Base-by-base conservation (phyloP, 1,140 invertebrate genomes). In the Meloidogyne hapla region DNA sequence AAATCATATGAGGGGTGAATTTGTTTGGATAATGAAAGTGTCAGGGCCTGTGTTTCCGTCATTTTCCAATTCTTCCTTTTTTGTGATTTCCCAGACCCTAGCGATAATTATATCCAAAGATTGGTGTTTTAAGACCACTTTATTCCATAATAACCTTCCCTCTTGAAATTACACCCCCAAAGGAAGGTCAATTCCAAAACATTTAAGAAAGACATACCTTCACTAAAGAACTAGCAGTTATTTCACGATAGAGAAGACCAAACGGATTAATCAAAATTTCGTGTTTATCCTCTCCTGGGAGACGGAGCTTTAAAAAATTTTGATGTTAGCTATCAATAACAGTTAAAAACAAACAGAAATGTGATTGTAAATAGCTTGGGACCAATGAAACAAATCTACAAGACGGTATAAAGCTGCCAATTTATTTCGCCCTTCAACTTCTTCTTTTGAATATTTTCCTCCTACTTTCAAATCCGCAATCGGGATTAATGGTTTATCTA, bases 401-500 rank as follows among this genome's bases (percentile, higher is more conserved):
- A 99, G 89, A 87, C 96, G 92, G 89, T 95, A 99, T 6, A 95
- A 91, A n/a, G 95, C 91, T 15, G 96, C 95, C 79, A 98, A 88
- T 90, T 99, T 99, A 90, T 95, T 98, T 79, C 96, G 91, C 12
- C 97, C 89, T 66, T 94, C 90, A 89, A 96, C 97, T 89, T 99
- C 96, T 48, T 93, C 94, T 89, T 96, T 96, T 66, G 92, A 93
- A 88, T 97, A 98, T 13, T 92, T 92, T 85, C 98, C 95, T 40
- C 95, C 92, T 62, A 95, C 95, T 69, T 94, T 92, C 84, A 99
- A 96, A 88, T 99, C 96, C 88, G 96, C 95, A 84, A 99, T 96
- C 74, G 96, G 96, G 83, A 98, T 92, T 80, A 96, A 93, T 88
- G 76, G 76, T 48, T 73, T 73, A 56, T 61, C 69, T 70, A 0